Evolutionary conservation across 2,888 invertebrate species (phyloP).

Genomic region (Digitonthophagus gazella): DNA sequence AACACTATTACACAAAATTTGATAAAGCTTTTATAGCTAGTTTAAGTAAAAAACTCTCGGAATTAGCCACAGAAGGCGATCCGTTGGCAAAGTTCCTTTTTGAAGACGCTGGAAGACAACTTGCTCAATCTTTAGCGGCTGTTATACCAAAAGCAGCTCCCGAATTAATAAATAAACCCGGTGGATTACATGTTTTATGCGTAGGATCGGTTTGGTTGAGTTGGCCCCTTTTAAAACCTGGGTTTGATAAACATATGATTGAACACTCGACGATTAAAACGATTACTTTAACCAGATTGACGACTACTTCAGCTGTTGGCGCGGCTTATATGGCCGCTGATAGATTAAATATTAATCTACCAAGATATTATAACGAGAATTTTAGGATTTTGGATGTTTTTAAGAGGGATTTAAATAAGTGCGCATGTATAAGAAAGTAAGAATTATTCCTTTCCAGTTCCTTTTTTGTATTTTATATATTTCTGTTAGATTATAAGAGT

Average conservation of each 20-base stretch:
- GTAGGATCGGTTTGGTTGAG: conserved; percentile 96
- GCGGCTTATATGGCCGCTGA: conserved; percentile 84
- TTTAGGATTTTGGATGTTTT: conserved; percentile 66
- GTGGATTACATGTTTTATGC: conserved; percentile 71
- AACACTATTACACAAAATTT: conserved; percentile 77
- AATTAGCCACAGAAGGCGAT: conserved; percentile 66
- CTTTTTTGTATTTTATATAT: no score
- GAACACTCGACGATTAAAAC: conserved; percentile 51
- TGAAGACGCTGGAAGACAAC: conserved; percentile 61
- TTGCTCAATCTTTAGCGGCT: conserved; percentile 68
- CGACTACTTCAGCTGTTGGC: conserved; percentile 77
- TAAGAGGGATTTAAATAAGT: no score
- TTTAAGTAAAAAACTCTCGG: conserved; percentile 70
- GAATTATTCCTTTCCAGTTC: neutral
- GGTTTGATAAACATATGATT: conserved; percentile 61
- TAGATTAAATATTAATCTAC: conserved; percentile 61
- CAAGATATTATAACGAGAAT: conserved; percentile 70
- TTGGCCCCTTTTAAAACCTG: conserved; percentile 76
- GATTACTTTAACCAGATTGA: conserved; percentile 66
- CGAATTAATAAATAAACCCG: conserved; percentile 53
- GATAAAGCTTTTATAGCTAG: conserved; percentile 77
- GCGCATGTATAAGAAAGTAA: neutral
- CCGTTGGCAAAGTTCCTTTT: conserved; percentile 69
- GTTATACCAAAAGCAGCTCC: conserved; percentile 61
- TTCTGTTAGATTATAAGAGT: no score